Conservation (phyloP, 2,797 vertebrate species). For the Pagetopsis macropterus region DNA sequence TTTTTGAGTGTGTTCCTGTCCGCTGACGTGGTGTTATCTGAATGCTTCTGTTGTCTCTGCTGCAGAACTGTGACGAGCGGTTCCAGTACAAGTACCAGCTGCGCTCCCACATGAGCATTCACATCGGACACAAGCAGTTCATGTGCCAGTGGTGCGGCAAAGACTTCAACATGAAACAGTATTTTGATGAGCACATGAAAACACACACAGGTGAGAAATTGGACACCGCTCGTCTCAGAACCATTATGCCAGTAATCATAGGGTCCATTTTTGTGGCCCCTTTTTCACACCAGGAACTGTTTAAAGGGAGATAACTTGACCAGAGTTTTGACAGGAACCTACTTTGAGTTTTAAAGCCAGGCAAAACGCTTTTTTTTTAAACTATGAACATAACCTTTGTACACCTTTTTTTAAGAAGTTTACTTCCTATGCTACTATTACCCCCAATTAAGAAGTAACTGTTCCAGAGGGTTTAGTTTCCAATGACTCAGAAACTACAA, state of each 20-base stretch:
- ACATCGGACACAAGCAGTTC: slow-evolving; percentile 98
- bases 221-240: too few species aligned
- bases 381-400: too few species aligned
- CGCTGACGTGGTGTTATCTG: slow-evolving; percentile 13
- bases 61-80: slow-evolving; percentile 90
- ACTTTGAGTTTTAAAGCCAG: not conserved
- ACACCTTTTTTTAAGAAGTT: not conserved
- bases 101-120: slow-evolving; percentile 98
- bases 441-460: not conserved
- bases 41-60: slow-evolving; percentile 35
- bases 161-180: slow-evolving; percentile 99
- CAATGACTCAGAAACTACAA: not conserved
- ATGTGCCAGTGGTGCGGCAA: slow-evolving; percentile 99
- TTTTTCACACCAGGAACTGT: not conserved
- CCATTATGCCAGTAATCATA: not conserved
- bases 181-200: slow-evolving; percentile 99
- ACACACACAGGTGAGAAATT: slow-evolving; percentile 93
- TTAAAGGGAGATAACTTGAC: not conserved
- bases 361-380: too few species aligned
- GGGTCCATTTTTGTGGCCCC: not conserved
- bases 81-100: slow-evolving; percentile 99
- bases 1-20: not conserved
- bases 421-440: not conserved
- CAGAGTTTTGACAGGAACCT: not conserved
- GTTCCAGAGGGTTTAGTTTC: not conserved